phyloP scores from a whole-genome alignment of 2,113 vertebrate genomes.

The Callaeas wilsoni region DNA sequence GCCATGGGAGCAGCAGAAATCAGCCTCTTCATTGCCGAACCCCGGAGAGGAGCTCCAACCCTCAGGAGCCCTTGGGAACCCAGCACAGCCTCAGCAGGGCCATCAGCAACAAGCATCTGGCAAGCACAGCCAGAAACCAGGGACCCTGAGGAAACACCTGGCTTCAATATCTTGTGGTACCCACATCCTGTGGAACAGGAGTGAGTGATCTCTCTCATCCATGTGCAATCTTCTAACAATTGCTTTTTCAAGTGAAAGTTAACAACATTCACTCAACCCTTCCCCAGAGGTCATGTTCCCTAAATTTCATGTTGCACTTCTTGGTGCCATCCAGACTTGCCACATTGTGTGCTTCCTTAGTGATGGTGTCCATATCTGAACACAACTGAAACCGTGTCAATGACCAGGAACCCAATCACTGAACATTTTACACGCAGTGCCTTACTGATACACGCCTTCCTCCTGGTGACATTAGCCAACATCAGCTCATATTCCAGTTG shows the following conservation, averaged over 20 bases:
- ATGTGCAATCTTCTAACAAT: not conserved
- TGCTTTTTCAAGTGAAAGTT: not conserved
- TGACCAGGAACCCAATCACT: not conserved
- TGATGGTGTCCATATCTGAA: not conserved
- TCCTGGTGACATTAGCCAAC: not conserved
- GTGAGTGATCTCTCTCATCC: not conserved
- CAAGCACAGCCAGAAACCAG: not conserved
- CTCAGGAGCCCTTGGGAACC: not conserved
- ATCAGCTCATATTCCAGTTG: not conserved
- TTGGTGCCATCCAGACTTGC: not conserved
- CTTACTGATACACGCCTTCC: not conserved
- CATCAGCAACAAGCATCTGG: not conserved
- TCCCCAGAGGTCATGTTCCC: not conserved
- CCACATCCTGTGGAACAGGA: not conserved
- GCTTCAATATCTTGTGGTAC: not conserved
- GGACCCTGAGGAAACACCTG: not conserved
- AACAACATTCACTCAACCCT: not conserved
- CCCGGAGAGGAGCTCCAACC: not conserved
- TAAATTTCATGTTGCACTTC: not conserved
- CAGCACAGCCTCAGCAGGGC: not conserved
- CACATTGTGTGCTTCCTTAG: not conserved
- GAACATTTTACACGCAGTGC: not conserved
- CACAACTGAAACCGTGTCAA: not conserved
- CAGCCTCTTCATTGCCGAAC: not conserved
- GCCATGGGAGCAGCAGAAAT: not conserved